A percentile compares a stretch with the other conserved stretches of the same genome.
These are phyloP conservation scores for Ommatoiulus sabulosus DNA, from an alignment of 2,888 invertebrate genomes.

Conservation along the genomic window DNA sequence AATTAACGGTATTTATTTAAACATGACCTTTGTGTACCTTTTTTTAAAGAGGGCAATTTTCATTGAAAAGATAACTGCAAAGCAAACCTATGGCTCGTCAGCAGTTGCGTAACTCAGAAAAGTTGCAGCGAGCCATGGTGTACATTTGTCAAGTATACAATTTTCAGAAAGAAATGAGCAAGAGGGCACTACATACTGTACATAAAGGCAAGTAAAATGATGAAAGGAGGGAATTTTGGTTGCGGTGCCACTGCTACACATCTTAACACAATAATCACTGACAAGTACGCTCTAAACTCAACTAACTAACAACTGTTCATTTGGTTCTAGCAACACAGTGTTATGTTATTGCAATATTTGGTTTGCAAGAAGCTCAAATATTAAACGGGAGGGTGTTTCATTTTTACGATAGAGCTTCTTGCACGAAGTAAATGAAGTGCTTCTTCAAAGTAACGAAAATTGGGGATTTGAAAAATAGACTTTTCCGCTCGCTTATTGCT, in stretches of 20 bases:
- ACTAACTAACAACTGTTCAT: background rate
- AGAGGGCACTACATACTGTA: slow-evolving; percentile 24
- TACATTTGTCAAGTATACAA: background rate
- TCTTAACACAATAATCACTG: background rate
- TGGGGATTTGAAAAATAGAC: slow-evolving; percentile 44
- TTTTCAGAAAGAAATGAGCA: slow-evolving; percentile 28
- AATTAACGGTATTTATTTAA: no score
- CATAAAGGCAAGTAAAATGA: slow-evolving; percentile 30
- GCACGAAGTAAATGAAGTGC: background rate
- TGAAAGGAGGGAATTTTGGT: background rate
- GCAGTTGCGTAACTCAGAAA: background rate
- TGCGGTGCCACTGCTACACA: background rate
- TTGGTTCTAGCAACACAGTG: slow-evolving; percentile 12
- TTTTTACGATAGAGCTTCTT: background rate
- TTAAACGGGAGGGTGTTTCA: background rate
- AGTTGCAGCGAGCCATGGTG: background rate
- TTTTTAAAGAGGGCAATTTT: background rate
- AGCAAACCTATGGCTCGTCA: background rate
- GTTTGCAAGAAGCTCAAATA: background rate
- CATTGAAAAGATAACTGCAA: background rate
- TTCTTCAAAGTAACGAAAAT: background rate
- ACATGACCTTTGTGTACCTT: background rate
- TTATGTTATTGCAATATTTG: slow-evolving; percentile 24
- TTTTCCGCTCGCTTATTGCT: slow-evolving; percentile 51
- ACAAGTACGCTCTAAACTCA: background rate